Evolutionary conservation across 2,797 vertebrate species (phyloP).

Genomic region (Rhodeus uyekii): DNA sequence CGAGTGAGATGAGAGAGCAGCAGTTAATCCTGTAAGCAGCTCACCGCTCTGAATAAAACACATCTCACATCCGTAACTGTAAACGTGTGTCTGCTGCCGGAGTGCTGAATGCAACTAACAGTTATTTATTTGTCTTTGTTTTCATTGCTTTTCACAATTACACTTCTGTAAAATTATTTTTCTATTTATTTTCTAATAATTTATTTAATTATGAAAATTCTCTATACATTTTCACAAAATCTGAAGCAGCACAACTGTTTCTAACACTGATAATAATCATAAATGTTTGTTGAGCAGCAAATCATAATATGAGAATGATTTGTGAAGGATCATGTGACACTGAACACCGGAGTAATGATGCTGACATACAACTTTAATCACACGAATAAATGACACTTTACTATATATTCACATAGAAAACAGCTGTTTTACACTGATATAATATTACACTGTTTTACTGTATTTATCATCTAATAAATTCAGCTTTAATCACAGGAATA

Average conservation of each 20-base stretch:
- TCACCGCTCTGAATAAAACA: conserved; percentile 15
- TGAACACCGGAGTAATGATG: not conserved
- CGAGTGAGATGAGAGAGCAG: not conserved
- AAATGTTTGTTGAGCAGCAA: not conserved
- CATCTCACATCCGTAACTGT: not conserved
- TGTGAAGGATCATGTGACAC: not conserved
- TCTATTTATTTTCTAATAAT: not conserved
- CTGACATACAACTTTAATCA: not conserved
- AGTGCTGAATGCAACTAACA: not conserved
- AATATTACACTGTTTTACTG: not conserved
- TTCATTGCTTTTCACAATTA: not conserved
- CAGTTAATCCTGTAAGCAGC: conserved; percentile 20
- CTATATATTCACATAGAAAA: not conserved
- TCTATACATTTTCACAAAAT: not conserved
- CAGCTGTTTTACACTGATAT: not conserved
- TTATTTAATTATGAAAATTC: not conserved
- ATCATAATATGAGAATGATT: not conserved
- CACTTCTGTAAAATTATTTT: no score
- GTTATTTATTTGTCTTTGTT: not conserved
- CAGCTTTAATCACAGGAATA: no score
- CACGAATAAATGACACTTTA: rapidly evolving
- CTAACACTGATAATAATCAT: not conserved
- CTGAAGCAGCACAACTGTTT: not conserved
- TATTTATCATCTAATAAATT: no score
- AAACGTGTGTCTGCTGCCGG: not conserved